Evolutionary conservation across 2,113 vertebrate genomes (phyloP).

Genomic region (Ceratotherium simum): DNA sequence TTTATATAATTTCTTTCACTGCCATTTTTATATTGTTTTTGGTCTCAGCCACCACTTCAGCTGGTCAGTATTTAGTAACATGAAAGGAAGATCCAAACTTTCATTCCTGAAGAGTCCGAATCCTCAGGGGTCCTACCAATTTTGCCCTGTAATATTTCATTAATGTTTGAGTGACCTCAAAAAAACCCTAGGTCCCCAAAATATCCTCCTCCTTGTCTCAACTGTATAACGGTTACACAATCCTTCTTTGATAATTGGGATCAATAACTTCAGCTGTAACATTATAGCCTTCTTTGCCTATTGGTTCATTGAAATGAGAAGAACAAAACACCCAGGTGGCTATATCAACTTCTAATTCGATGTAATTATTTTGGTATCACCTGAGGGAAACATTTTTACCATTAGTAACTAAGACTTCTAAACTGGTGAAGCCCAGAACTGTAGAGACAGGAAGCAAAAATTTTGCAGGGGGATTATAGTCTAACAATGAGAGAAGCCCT

Average conservation of each 20-base stretch:
- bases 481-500: background rate
- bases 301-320: background rate
- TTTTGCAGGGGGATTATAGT: background rate
- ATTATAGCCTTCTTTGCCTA: background rate
- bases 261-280: background rate
- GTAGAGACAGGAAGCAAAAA: background rate
- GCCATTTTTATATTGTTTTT: background rate
- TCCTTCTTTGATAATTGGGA: background rate
- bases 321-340: background rate
- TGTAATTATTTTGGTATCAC: background rate
- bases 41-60: background rate
- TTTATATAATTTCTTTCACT: background rate
- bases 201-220: background rate
- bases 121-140: background rate
- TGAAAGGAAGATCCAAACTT: background rate
- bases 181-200: background rate
- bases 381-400: background rate
- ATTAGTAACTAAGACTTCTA: background rate
- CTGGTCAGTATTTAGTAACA: background rate
- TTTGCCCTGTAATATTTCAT: background rate
- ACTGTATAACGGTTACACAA: background rate
- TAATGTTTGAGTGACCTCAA: background rate
- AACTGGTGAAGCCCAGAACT: background rate
- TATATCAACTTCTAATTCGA: background rate
- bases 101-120: background rate